Evolutionary conservation across 2,797 vertebrate genomes (phyloP).

Genomic region (Hemibagrus guttatus): DNA sequence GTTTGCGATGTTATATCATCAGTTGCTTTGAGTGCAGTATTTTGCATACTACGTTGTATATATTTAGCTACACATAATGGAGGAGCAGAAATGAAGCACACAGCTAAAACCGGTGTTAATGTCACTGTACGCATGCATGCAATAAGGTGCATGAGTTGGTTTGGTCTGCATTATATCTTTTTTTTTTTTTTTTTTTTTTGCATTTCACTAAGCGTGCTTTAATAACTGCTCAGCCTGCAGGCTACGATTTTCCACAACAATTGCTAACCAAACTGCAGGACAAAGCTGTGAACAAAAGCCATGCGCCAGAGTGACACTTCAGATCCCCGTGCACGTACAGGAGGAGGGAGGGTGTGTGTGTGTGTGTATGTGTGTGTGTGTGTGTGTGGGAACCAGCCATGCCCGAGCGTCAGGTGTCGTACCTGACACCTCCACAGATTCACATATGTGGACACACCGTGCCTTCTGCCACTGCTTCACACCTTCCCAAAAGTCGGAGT

Average conservation of each 20-base stretch:
- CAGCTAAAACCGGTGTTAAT: too few relatives aligned
- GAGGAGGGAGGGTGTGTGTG: background rate
- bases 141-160: background rate
- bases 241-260: constrained; percentile 13
- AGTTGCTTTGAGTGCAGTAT: background rate
- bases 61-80: background rate
- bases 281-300: constrained; percentile 60
- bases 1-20: background rate
- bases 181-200: background rate
- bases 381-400: constrained; percentile 53
- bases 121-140: background rate
- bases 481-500: constrained; percentile 54
- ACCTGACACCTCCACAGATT: constrained; percentile 60
- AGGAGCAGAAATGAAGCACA: background rate
- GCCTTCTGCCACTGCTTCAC: constrained; percentile 58
- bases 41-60: too few relatives aligned
- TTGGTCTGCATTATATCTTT: background rate
- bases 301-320: constrained; percentile 36
- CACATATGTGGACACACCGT: constrained; percentile 46
- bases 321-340: constrained; percentile 41
- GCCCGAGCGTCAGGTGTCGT: constrained; percentile 56
- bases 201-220: background rate
- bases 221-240: constrained; percentile 6
- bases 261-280: constrained; percentile 18
- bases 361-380: too few relatives aligned